Conservation (phyloP, 2,888 invertebrate species). For the Ochlodes sylvanus region DNA sequence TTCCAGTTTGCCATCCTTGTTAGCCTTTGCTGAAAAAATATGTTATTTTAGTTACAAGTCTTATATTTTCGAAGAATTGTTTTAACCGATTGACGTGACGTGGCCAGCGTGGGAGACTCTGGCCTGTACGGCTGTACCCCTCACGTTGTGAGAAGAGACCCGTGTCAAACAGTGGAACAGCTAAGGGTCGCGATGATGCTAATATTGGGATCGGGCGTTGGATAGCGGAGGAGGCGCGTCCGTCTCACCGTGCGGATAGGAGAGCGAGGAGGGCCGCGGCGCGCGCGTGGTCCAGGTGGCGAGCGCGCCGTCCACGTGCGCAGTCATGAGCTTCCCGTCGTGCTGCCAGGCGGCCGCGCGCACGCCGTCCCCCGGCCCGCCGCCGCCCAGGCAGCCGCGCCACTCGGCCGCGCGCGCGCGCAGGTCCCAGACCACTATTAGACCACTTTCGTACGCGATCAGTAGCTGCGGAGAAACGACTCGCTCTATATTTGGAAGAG, state of each 20-base stretch:
- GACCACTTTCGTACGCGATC: constrained; percentile 98
- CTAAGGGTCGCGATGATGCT: too few species aligned
- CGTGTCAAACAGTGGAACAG: too few species aligned
- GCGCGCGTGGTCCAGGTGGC: constrained; percentile 96
- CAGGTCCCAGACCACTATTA: constrained; percentile 98
- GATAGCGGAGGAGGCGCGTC: too few species aligned
- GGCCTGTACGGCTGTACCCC: too few species aligned
- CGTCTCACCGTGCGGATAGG: constrained; percentile 95
- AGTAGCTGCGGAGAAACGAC: constrained; percentile 88
- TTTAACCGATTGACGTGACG: too few species aligned
- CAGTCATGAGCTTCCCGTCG: constrained; percentile 98
- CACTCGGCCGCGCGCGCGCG: constrained; percentile 93
- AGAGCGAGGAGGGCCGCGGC: constrained; percentile 91
- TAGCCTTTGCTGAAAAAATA: constrained; percentile 89
- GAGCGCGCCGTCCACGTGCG: constrained; percentile 97
- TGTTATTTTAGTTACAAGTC: neutral
- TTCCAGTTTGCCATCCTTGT: constrained; percentile 96
- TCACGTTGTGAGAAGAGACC: too few species aligned
- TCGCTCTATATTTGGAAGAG: neutral
- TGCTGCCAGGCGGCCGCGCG: constrained; percentile 98
- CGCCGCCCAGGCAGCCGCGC: constrained; percentile 91
- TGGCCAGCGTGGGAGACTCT: too few species aligned
- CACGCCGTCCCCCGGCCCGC: constrained; percentile 91
- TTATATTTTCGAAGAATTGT: too few species aligned
- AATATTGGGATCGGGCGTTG: too few species aligned